phyloP scores from a whole-genome alignment of 2,113 vertebrate genomes.

The Mesocricetus auratus region DNA sequence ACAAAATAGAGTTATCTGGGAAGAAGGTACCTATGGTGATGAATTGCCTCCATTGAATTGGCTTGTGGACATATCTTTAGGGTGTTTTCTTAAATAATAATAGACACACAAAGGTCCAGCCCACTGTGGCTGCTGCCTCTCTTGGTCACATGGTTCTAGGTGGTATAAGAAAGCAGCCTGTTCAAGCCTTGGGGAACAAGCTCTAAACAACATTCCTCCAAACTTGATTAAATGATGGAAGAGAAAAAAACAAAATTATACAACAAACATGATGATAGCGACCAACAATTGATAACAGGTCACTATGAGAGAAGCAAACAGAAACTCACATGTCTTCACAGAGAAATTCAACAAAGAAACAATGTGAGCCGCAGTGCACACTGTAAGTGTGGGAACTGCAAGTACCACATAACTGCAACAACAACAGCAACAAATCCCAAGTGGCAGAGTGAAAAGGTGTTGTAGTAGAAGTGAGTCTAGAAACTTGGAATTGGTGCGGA shows the following conservation, averaged over 20 bases:
- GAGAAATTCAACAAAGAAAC: neutral
- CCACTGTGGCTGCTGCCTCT: neutral
- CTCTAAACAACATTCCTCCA: neutral
- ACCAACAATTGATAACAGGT: neutral
- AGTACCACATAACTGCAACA: neutral
- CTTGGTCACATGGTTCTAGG: neutral
- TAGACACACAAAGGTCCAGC: neutral
- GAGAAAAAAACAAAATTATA: neutral
- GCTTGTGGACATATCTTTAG: neutral
- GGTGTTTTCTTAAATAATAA: neutral
- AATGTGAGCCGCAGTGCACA: neutral
- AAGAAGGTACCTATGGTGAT: neutral
- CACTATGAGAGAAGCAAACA: neutral
- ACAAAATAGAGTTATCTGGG: neutral
- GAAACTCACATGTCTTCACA: neutral
- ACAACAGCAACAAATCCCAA: too few species aligned
- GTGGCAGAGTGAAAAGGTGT: neutral
- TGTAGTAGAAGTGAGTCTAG: neutral
- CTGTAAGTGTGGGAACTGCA: neutral
- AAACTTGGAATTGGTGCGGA: neutral
- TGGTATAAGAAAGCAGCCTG: neutral
- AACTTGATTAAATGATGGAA: neutral
- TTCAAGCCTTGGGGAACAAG: neutral
- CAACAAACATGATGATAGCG: neutral
- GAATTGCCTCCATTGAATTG: neutral